Evolutionary conservation across 2,888 invertebrate genomes (phyloP).

Genomic region (Nymphalis c-album): DNA sequence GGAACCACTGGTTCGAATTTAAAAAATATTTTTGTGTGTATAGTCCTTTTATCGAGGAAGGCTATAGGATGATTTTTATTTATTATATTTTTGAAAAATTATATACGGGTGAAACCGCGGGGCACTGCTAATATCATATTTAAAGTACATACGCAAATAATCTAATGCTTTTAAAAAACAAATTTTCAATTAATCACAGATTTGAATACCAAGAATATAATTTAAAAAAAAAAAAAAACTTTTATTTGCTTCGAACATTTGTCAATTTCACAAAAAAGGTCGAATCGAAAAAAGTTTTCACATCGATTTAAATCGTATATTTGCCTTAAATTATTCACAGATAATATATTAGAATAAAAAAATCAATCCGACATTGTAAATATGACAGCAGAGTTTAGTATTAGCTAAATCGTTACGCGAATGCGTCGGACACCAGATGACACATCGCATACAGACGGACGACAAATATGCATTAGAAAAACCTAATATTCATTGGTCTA

Average conservation of each 20-base stretch:
- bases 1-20: too few relatives aligned
- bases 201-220: too few relatives aligned
- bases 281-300: not conserved
- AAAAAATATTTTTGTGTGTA: too few relatives aligned
- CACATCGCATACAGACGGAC: not conserved
- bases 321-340: not conserved
- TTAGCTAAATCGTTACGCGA: constrained; percentile 3
- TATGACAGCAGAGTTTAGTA: not conserved
- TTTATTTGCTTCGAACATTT: not conserved
- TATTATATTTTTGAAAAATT: too few relatives aligned
- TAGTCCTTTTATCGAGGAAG: too few relatives aligned
- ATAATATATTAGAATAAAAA: not conserved
- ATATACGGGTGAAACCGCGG: too few relatives aligned
- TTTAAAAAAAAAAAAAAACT: too few relatives aligned
- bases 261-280: not conserved
- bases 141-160: too few relatives aligned
- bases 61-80: too few relatives aligned
- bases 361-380: not conserved
- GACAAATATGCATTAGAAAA: constrained; percentile 9
- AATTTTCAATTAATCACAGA: too few relatives aligned
- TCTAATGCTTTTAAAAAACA: too few relatives aligned
- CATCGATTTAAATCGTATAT: not conserved
- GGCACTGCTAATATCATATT: too few relatives aligned
- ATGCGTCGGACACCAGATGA: constrained; percentile 2
- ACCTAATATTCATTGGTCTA: constrained; percentile 6